Base-by-base conservation (phyloP, 2,797 vertebrate genomes). In the Sebastes kiyomatsui region DNA sequence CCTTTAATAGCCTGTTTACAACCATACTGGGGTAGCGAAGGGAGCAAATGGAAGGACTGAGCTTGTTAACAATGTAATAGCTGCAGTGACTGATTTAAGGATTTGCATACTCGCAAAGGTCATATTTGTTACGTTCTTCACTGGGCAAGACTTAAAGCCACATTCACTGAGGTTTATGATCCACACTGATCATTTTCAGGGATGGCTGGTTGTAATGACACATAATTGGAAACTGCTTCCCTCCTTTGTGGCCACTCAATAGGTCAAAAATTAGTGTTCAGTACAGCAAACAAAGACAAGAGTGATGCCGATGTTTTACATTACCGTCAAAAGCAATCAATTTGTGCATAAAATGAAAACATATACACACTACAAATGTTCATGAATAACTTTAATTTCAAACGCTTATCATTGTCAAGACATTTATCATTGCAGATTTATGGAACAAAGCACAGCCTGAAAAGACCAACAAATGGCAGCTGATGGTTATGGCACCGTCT, bases 1-100 rank as follows among this genome's bases (percentile, higher is more conserved):
- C 90, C 86, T 93, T 93, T 94, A 95, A 95, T 90, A 92, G 92
- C 87, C 93, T 94, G 94, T 93, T 95, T 95, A 94, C 92, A 91
- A 92, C 92, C 86, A 78, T 87, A 75, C 87, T 72, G 68, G 77
- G 80, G 85, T 60, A 74, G 87, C 42, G 49, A 73, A 76, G 86
- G 86, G 88, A 90, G 87, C 87, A 93, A 94, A 94, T 90, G 90
- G 88, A 90, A 80, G 85, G 78, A 90, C 81, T 68, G 87, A 72
- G 88, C 90, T 94, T 94, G 91, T 94, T 95, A 95, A 94, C 90
- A 91, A 79, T 93, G 87, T 94, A 94, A 94, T 88, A 90, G 91
- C 91, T 87, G 79, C 90, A 73, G 81, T 89, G 91, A 92, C 87
- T 89, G 88, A 92, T 91, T 93, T 91, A 90, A 88, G 91, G 89